phyloP scores from a whole-genome alignment of 2,888 invertebrate genomes.

The Endotricha flammealis region DNA sequence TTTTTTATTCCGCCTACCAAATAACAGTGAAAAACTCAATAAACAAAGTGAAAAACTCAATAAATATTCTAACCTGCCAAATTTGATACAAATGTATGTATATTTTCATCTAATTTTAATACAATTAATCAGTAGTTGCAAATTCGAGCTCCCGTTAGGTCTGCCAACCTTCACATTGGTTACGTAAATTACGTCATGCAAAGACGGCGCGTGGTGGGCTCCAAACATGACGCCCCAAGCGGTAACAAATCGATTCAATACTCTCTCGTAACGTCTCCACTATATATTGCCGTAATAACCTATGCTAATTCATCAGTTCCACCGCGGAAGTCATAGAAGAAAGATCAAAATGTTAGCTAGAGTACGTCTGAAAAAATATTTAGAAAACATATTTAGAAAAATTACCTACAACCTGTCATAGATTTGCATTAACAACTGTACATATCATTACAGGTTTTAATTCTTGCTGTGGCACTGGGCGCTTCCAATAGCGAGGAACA shows the following conservation, averaged over 20 bases:
- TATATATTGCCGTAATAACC: conserved; percentile 75
- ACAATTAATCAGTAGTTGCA: conserved; percentile 17
- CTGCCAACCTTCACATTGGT: conserved; percentile 70
- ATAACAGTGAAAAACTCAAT: too few relatives aligned
- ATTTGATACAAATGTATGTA: too few relatives aligned
- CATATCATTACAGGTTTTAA: conserved; percentile 45
- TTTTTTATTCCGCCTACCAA: too few relatives aligned
- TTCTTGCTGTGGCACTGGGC: conserved; percentile 38
- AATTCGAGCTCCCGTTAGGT: conserved; percentile 38
- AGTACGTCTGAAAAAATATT: conserved; percentile 41
- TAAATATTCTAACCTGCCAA: too few relatives aligned
- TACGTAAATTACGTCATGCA: conserved; percentile 73
- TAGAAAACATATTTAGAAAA: conserved; percentile 13
- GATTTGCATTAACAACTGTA: conserved; percentile 11
- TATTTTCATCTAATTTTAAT: conserved; percentile 3
- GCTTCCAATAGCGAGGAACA: conserved; percentile 41
- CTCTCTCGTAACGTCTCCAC: conserved; percentile 75
- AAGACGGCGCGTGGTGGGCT: conserved; percentile 50
- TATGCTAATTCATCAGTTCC: conserved; percentile 74
- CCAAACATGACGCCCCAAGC: conserved; percentile 62
- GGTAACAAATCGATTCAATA: conserved; percentile 68
- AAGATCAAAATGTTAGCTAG: conserved; percentile 68
- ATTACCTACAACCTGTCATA: conserved; percentile 12
- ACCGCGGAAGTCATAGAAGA: conserved; percentile 68
- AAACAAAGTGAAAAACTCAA: too few relatives aligned